Percentiles rank a stretch among this genome's conserved stretches.
Evolutionary conservation across 2,113 vertebrate species (phyloP).

Genomic region (Oxyura jamaicensis): DNA sequence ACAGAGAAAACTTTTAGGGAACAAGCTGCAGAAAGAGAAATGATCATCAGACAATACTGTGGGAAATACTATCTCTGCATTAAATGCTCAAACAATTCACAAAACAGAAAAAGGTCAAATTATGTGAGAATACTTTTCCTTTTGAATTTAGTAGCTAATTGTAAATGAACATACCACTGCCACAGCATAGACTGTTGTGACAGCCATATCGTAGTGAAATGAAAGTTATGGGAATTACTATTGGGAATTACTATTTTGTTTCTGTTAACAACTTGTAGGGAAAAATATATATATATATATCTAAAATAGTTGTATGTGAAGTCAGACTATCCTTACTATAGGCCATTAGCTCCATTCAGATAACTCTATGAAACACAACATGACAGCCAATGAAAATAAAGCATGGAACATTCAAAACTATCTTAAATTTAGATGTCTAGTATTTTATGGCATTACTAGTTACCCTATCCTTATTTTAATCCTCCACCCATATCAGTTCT

Average conservation of each 20-base stretch:
- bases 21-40: neutral
- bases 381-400: conserved; percentile 46
- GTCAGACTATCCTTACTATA: neutral
- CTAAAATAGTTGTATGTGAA: neutral
- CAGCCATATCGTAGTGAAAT: neutral
- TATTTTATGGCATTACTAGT: conserved; percentile 9
- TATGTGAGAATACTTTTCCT: neutral
- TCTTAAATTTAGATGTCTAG: conserved; percentile 36
- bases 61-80: neutral
- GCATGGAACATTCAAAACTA: neutral
- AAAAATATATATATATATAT: neutral
- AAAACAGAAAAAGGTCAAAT: neutral
- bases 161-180: neutral
- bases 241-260: neutral
- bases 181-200: neutral
- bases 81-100: neutral
- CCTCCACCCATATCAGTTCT: conserved; percentile 14
- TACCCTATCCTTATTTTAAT: conserved; percentile 10
- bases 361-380: neutral
- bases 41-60: neutral
- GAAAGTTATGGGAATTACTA: neutral
- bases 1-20: neutral
- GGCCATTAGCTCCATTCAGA: neutral
- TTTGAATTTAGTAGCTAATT: neutral
- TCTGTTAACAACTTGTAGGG: neutral